These are phyloP conservation scores for Onthophagus taurus DNA, from an alignment of 1,140 invertebrate species.

Conservation along the genomic window DNA sequence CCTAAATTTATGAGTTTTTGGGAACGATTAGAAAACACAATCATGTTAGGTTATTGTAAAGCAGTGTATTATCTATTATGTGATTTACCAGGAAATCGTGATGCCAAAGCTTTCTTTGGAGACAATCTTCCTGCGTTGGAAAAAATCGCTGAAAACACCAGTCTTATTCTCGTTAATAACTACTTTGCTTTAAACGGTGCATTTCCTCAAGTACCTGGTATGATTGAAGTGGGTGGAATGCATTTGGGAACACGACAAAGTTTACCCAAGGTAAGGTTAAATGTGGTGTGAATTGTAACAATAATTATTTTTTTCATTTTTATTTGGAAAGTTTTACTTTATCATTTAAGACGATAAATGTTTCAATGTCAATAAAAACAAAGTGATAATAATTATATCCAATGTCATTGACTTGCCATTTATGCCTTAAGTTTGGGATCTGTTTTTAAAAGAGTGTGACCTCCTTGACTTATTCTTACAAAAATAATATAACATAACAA, in stretches of 20 bases:
- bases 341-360: too few relatives aligned
- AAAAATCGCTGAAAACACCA: slow-evolving; percentile 47
- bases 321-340: too few relatives aligned
- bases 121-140: slow-evolving; percentile 46
- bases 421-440: too few relatives aligned
- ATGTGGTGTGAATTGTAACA: too few relatives aligned
- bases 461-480: too few relatives aligned
- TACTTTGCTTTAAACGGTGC: slow-evolving; percentile 51
- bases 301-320: too few relatives aligned
- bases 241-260: slow-evolving; percentile 36
- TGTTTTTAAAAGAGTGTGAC: too few relatives aligned
- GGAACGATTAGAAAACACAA: slow-evolving; percentile 10
- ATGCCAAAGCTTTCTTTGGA: slow-evolving; percentile 44
- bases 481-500: too few relatives aligned
- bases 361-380: too few relatives aligned
- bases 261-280: slow-evolving; percentile 46
- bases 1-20: slow-evolving; percentile 7
- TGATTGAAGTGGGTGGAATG: slow-evolving; percentile 59
- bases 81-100: slow-evolving; percentile 32
- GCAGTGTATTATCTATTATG: slow-evolving; percentile 25
- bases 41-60: slow-evolving; percentile 37
- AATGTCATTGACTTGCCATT: too few relatives aligned
- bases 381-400: too few relatives aligned
- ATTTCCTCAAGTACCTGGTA: slow-evolving; percentile 46
- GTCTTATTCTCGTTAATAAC: slow-evolving; percentile 54